Evolutionary conservation across 2,113 vertebrate species (phyloP).

Genomic region (Ginglymostoma cirratum): DNA sequence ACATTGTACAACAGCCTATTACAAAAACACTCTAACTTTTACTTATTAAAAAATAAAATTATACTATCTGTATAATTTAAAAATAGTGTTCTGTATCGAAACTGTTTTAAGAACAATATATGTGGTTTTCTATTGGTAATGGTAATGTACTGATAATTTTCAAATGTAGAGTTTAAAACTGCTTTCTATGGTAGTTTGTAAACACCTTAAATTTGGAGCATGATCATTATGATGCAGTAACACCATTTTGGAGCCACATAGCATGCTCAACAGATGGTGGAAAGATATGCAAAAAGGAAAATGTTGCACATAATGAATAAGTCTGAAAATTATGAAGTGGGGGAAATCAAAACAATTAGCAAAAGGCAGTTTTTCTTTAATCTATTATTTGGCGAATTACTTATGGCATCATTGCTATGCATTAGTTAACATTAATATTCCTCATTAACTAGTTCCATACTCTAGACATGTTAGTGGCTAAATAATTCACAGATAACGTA

Average conservation of each 20-base stretch:
- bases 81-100: conserved; percentile 37
- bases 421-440: conserved; percentile 37
- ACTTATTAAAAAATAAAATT: conserved; percentile 38
- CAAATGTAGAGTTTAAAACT: conserved; percentile 22
- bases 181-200: conserved; percentile 13
- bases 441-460: conserved; percentile 35
- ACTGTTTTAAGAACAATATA: conserved; percentile 34
- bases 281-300: background rate
- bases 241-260: conserved; percentile 24
- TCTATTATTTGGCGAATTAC: conserved; percentile 35
- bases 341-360: conserved; percentile 1
- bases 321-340: background rate
- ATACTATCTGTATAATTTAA: conserved; percentile 38
- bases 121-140: background rate
- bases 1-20: conserved; percentile 37
- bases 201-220: conserved; percentile 17
- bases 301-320: conserved; percentile 29
- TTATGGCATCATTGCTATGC: conserved; percentile 34
- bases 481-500: conserved; percentile 36
- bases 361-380: conserved; percentile 28
- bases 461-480: conserved; percentile 36
- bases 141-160: conserved; percentile 32
- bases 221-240: background rate
- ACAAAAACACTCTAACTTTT: conserved; percentile 32
- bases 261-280: background rate